phyloP scores from a whole-genome alignment of 2,797 vertebrate genomes.

The Psittacula derbiana region DNA sequence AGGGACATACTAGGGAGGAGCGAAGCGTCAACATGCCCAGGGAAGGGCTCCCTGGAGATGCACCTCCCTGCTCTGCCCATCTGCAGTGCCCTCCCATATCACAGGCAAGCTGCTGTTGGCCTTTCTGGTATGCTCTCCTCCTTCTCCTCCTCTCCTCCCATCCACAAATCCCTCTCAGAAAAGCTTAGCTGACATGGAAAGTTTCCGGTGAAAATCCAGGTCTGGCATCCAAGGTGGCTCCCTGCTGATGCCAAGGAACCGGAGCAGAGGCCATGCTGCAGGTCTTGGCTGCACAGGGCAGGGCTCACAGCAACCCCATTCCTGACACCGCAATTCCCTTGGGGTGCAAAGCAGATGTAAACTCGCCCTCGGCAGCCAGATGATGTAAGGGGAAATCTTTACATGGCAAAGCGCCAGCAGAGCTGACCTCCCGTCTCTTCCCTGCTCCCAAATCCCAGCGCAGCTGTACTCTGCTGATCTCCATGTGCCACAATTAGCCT shows the following conservation, averaged over 20 bases:
- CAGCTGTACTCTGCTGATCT: constrained; percentile 60
- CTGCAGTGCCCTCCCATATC: not conserved
- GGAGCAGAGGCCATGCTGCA: not conserved
- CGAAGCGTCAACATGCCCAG: not conserved
- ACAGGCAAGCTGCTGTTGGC: not conserved
- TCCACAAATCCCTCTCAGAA: not conserved
- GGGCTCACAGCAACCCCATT: constrained; percentile 28
- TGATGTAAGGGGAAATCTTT: constrained; percentile 64
- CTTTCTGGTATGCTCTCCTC: not conserved
- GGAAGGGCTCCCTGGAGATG: not conserved
- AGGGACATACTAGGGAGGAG: not conserved
- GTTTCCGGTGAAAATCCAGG: not conserved
- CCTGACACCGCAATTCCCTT: constrained; percentile 48
- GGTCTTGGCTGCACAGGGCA: not conserved
- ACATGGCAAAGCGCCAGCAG: constrained; percentile 24
- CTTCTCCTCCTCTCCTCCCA: not conserved
- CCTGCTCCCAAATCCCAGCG: constrained; percentile 60
- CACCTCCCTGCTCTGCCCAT: not conserved
- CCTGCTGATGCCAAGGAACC: not conserved
- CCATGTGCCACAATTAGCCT: constrained; percentile 59
- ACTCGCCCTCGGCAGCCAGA: constrained; percentile 45
- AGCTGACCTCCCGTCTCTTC: constrained; percentile 54
- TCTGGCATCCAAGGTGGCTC: not conserved
- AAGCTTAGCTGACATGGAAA: not conserved
- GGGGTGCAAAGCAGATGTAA: constrained; percentile 46